phyloP scores from a whole-genome alignment of 1,140 invertebrate species.

The Nixonia krombeini region DNA sequence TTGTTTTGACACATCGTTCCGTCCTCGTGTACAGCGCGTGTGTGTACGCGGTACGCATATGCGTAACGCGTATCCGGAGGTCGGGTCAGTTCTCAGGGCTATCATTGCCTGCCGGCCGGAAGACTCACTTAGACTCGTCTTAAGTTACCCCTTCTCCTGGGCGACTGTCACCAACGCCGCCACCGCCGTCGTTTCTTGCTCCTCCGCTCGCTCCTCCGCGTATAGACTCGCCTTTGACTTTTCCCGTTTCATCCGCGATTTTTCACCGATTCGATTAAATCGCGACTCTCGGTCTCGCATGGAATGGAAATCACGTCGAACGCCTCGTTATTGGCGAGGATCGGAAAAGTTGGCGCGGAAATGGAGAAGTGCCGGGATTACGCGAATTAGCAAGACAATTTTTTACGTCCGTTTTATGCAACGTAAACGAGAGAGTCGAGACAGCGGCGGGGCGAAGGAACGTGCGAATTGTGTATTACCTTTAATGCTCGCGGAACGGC shows the following conservation, averaged over 20 bases:
- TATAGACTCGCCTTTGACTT: too few species aligned
- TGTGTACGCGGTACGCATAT: constrained; percentile 55
- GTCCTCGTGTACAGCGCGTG: constrained; percentile 26
- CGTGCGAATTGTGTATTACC: constrained; percentile 8
- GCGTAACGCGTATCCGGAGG: constrained; percentile 68
- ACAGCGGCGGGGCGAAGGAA: constrained; percentile 14
- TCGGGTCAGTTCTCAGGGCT: constrained; percentile 72
- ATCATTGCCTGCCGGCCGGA: constrained; percentile 71
- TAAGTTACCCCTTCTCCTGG: constrained; percentile 69
- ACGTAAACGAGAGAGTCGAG: constrained; percentile 24
- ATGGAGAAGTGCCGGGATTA: constrained; percentile 12
- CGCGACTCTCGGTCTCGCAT: too few species aligned
- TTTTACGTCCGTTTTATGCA: constrained; percentile 31
- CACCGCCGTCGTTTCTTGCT: constrained; percentile 33
- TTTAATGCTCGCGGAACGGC: constrained; percentile 12
- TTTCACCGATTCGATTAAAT: too few species aligned
- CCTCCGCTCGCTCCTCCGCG: constrained; percentile 11
- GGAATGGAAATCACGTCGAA: too few species aligned
- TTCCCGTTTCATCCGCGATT: too few species aligned
- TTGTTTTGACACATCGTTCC: constrained; percentile 49
- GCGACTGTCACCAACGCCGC: constrained; percentile 38
- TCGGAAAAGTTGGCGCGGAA: too few species aligned
- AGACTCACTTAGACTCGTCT: constrained; percentile 73
- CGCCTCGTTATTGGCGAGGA: too few species aligned
- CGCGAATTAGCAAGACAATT: constrained; percentile 27